These are phyloP conservation scores for Clarias macrocephalus DNA, from an alignment of 2,113 vertebrate species.

Conservation along the genomic window DNA sequence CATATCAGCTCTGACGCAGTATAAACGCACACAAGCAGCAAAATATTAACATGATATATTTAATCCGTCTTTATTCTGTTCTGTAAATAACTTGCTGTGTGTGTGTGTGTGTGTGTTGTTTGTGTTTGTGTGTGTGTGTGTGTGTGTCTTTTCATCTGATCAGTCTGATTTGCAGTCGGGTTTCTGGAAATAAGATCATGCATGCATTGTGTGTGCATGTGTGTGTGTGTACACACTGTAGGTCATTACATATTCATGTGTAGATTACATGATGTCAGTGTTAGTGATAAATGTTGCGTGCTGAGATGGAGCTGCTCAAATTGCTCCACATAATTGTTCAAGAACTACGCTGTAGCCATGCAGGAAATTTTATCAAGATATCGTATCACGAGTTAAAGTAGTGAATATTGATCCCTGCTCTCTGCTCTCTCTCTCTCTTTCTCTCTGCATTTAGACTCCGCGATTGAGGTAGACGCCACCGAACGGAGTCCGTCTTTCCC, in stretches of 20 bases:
- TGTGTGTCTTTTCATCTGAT: constrained; percentile 15
- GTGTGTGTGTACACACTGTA: constrained; percentile 12
- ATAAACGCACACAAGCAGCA: constrained; percentile 4
- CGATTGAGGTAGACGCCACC: constrained; percentile 63
- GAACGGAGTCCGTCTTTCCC: constrained; percentile 62
- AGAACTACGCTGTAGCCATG: constrained; percentile 25
- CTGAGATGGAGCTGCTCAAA: constrained; percentile 35
- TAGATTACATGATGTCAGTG: constrained; percentile 4
- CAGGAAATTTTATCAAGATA: constrained; percentile 24
- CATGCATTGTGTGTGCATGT: too few relatives aligned
- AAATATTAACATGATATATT: neutral
- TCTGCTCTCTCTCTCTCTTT: constrained; percentile 2
- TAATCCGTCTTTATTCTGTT: neutral
- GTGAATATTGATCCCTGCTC: constrained; percentile 27
- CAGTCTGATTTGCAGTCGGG: constrained; percentile 64
- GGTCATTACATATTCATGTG: neutral
- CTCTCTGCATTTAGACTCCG: constrained; percentile 63
- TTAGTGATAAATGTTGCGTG: constrained; percentile 40
- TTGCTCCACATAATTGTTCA: constrained; percentile 34
- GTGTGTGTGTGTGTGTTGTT: neutral
- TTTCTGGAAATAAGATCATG: constrained; percentile 68
- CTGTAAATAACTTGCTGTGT: neutral
- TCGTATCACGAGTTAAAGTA: constrained; percentile 41
- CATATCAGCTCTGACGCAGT: constrained; percentile 13
- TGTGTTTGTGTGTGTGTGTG: neutral